These are phyloP conservation scores for Schrankia costaestrigalis DNA, from an alignment of 2,888 invertebrate genomes.

Conservation along the genomic window DNA sequence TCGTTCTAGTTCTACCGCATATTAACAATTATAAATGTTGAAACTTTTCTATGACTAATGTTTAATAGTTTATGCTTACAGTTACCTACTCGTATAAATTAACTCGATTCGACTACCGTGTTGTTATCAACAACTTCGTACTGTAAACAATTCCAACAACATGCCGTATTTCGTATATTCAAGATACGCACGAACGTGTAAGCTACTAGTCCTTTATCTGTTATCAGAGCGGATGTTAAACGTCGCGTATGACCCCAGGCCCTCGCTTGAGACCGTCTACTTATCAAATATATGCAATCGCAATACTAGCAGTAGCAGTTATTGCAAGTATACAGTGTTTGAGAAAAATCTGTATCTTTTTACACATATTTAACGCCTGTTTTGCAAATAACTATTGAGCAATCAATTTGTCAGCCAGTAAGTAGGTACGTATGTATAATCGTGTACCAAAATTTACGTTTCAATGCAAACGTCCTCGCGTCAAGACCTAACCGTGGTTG, in stretches of 20 bases:
- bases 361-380: too few relatives aligned
- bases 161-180: slow-evolving; percentile 41
- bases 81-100: too few relatives aligned
- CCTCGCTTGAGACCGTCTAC: slow-evolving; percentile 33
- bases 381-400: slow-evolving; percentile 9
- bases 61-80: too few relatives aligned
- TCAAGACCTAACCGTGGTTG: slow-evolving; percentile 46
- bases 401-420: slow-evolving; percentile 19
- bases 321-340: background rate
- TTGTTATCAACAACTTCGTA: slow-evolving; percentile 54
- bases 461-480: slow-evolving; percentile 41
- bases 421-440: slow-evolving; percentile 17
- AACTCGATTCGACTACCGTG: slow-evolving; percentile 37
- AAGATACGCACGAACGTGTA: slow-evolving; percentile 55
- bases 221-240: slow-evolving; percentile 52
- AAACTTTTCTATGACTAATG: too few relatives aligned
- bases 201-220: slow-evolving; percentile 42
- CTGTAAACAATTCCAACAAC: slow-evolving; percentile 44
- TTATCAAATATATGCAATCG: slow-evolving; percentile 14
- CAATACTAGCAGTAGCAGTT: slow-evolving; percentile 6
- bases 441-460: slow-evolving; percentile 41
- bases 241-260: slow-evolving; percentile 46
- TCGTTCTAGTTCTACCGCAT: too few relatives aligned
- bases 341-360: too few relatives aligned
- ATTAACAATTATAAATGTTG: too few relatives aligned